Base-by-base conservation (phyloP, 2,113 vertebrate species). In the Isichthys henryi region DNA sequence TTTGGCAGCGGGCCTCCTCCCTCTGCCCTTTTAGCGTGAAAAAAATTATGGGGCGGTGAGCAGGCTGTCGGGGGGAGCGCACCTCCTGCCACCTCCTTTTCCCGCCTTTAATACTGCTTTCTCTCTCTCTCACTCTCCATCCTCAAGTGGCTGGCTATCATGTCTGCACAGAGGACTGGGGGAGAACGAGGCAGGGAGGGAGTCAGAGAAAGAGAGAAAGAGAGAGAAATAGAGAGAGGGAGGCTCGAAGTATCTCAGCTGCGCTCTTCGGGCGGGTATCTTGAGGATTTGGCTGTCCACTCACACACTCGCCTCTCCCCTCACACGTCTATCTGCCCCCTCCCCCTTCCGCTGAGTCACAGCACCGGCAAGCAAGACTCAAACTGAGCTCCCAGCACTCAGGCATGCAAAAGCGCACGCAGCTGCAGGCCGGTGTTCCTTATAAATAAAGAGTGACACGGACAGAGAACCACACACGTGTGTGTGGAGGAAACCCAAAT, bases 281-380 rank as follows among this genome's bases (percentile, higher is more conserved):
- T 89, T 85, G 92, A 93, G 94, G 91, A 92, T 90, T 87, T 35
- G 90, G 90, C 89, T 85, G 52, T 91, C 84, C 90, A 88, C 91
- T 66, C 70, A 90, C 90, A n/a, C 43, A n/a, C 85, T 31, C 85
- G 5, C 48, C 27, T 31, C 85, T 53, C 48, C 27, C n/a, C 48
- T 17, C n/a, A 35, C 39, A n/a, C 82, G 82, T 84, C 82, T 46
- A 35, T 5, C 82, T 84, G 45, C 49, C 48, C 49, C 27, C 15
- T 17, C 82, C 85, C 48, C 27, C 17, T 11, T n/a, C 48, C 91
- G 90, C 91, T 93, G 91, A 93, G 90, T 92, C 91, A 93, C 90
- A 62, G 90, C 70, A 89, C 23, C 3, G 3, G 83, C 46, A 4
- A 46, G 48, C 48, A 11, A 49, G 83, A 48, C 45, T 85, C 83